A percentile compares a stretch with the other conserved stretches of the same genome.
These are phyloP conservation scores for Macrophya annulata DNA, from an alignment of 2,888 invertebrate genomes.

Conservation along the genomic window DNA sequence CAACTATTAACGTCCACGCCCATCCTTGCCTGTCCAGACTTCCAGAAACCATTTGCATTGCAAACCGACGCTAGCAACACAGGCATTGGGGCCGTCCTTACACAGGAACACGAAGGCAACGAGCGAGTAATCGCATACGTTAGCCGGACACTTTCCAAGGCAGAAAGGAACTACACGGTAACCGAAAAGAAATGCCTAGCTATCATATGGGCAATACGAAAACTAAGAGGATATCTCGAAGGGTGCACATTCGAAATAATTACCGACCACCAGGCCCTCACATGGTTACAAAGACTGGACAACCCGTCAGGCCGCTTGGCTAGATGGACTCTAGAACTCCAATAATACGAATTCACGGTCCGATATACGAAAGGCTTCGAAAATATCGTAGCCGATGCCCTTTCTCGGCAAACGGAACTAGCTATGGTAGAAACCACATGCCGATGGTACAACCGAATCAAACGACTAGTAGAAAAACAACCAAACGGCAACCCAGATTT, in stretches of 20 bases:
- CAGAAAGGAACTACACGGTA: constrained; percentile 1
- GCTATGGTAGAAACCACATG: neutral
- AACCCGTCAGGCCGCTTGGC: constrained; percentile 54
- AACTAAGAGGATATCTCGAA: neutral
- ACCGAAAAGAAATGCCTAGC: constrained; percentile 59
- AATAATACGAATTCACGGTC: constrained; percentile 27
- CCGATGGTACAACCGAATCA: neutral
- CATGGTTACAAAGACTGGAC: constrained; percentile 60
- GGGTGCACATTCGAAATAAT: constrained; percentile 50
- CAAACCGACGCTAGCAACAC: neutral
- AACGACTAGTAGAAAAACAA: neutral
- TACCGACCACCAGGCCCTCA: constrained; percentile 55
- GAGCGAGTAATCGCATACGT: neutral
- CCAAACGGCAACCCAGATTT: constrained; percentile 55
- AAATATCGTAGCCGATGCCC: neutral
- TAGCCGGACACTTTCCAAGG: neutral
- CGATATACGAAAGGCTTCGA: neutral
- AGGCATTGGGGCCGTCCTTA: neutral
- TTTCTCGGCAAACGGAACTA: neutral
- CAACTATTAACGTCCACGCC: neutral
- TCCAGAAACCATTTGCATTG: neutral
- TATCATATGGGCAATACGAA: neutral
- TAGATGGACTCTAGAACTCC: constrained; percentile 37
- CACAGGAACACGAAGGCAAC: neutral
- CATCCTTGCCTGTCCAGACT: neutral